Conservation (phyloP, 1,140 invertebrate genomes). For the Papilio polyxenes region DNA sequence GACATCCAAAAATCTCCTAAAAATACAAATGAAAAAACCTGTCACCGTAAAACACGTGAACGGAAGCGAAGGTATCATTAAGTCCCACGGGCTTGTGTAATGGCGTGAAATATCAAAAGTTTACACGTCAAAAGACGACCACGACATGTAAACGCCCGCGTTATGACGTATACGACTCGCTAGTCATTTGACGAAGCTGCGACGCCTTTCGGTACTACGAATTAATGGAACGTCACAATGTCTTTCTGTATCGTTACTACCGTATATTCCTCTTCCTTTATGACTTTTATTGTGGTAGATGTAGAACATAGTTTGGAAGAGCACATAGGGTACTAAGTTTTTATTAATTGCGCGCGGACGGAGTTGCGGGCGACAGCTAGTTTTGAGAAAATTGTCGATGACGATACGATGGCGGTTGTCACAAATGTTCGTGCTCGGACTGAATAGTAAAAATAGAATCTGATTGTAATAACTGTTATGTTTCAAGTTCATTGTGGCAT, state of each 20-base stretch:
- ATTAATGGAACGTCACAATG: not conserved
- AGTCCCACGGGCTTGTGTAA: not conserved
- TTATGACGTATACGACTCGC: not conserved
- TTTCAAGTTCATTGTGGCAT: no score
- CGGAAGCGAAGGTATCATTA: not conserved
- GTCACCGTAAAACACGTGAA: not conserved
- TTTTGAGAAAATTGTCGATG: no score
- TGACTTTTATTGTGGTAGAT: no score
- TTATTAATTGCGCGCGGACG: no score
- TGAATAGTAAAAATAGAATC: no score
- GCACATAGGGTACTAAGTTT: no score
- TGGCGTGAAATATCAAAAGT: slow-evolving; percentile 21
- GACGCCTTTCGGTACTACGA: not conserved
- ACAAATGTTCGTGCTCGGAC: no score
- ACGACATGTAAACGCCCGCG: not conserved
- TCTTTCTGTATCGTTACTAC: not conserved
- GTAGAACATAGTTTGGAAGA: no score
- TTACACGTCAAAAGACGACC: slow-evolving; percentile 1
- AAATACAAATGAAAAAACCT: not conserved
- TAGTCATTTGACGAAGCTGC: not conserved
- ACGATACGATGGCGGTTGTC: no score
- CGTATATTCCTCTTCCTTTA: not conserved
- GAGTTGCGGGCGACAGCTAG: no score
- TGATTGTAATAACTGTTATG: no score
- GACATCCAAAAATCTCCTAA: not conserved